Base-by-base conservation (phyloP, 2,888 invertebrate species). In the Lasioglossum pauxillum region DNA sequence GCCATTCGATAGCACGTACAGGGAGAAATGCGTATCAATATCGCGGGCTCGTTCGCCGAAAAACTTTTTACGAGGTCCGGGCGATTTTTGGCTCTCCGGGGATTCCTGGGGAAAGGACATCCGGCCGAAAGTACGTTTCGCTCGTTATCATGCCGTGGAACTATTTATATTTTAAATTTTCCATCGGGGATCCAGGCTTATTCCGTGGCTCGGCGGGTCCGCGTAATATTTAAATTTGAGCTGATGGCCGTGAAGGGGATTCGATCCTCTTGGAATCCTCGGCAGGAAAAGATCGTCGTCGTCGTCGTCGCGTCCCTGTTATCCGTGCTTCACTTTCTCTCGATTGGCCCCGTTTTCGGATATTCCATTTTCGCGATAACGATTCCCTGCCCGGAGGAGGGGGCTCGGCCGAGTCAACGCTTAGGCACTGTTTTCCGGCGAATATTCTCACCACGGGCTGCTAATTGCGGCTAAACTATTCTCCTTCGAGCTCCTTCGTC, bases 381-480 rank as follows among this genome's bases (percentile, higher is more conserved):
- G 71, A 60, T 75, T 27, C 41, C 35, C 44, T 3, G 57, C 35
- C 38, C 38, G 57, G n/a, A 12, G 1, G 12, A n/a, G 57, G 57
- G 57, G 8, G 23, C 49, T 16, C 19, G 23, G 12, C n/a, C 2
- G n/a, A n/a, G 57, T 57, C 57, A n/a, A 57, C 53, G 27, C 27
- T 74, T 38, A 46, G 35, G 16, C 38, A n/a, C 27, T 49, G 53
- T 75, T 72, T 67, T 74, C 75, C n/a, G 27, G 27, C 35, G 71
- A 78, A 72, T 75, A 84, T 85, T 85, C 85, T 44, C 85, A 53
- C 71, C 80, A 41, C 78, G 74, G 53, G 44, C 80, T 74, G 44
- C 85, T 85, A 85, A 85, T 85, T 85, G 82, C 76, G 60, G 82
- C 78, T 82, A 75, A 85, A 79, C 82, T 79, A 77, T 86, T 82